phyloP scores from a whole-genome alignment of 2,797 vertebrate genomes.

The Acanthurus lineatus region DNA sequence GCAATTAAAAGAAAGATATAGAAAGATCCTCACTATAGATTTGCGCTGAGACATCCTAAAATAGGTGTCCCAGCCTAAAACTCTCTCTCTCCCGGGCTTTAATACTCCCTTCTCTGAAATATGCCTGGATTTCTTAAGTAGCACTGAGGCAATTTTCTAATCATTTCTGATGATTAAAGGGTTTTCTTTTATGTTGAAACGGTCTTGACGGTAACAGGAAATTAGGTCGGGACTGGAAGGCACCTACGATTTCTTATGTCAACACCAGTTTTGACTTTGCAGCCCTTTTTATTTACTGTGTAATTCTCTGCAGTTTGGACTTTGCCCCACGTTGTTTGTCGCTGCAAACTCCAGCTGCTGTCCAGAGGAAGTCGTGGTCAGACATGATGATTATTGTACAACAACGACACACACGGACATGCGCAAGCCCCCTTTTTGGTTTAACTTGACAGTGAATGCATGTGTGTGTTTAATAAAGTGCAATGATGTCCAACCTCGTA shows the following conservation, averaged over 20 bases:
- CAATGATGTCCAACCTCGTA: slow-evolving; percentile 89
- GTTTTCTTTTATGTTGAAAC: neutral
- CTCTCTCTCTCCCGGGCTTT: neutral
- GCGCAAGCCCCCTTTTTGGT: too few relatives aligned
- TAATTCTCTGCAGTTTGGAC: neutral
- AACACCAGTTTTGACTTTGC: neutral
- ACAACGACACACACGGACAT: neutral
- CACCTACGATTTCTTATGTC: neutral
- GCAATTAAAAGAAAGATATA: slow-evolving; percentile 11
- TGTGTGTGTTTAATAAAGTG: neutral
- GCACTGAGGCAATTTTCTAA: neutral
- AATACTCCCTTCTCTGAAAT: neutral
- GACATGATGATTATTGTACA: neutral
- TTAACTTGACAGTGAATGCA: neutral
- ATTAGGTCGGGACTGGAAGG: neutral
- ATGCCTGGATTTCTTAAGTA: neutral
- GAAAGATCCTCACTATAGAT: slow-evolving; percentile 24
- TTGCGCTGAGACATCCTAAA: slow-evolving; percentile 39
- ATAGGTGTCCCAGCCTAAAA: slow-evolving; percentile 38
- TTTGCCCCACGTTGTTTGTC: neutral
- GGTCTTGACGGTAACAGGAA: neutral
- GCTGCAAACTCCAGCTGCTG: neutral
- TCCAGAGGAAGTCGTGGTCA: neutral
- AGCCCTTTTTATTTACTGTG: neutral
- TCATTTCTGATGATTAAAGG: neutral